Evolutionary conservation across 2,888 invertebrate species (phyloP).

Genomic region (Rhynchonema sp.): DNA sequence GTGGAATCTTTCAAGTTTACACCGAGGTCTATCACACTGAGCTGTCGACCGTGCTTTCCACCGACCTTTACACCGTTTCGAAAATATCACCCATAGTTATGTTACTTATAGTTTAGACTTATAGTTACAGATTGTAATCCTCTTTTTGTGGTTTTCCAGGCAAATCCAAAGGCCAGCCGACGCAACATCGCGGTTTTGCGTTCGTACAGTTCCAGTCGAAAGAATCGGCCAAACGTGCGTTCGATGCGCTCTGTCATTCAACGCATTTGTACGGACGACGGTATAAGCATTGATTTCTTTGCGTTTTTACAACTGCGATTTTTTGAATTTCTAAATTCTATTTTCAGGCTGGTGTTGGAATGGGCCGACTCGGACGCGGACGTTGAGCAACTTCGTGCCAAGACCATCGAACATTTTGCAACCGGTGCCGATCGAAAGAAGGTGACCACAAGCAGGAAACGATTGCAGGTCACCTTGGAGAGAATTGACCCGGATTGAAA

Average conservation of each 20-base stretch:
- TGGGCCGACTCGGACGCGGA: slow-evolving; percentile 62
- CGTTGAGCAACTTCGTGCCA: slow-evolving; percentile 49
- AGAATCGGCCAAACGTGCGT: slow-evolving; percentile 80
- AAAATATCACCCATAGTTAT: too few relatives aligned
- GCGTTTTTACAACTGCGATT: not conserved
- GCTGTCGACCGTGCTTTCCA: too few relatives aligned
- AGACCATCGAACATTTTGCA: slow-evolving; percentile 15
- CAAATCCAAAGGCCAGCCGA: too few relatives aligned
- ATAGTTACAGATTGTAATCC: slow-evolving; percentile 9
- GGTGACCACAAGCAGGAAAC: not conserved
- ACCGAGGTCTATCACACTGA: too few relatives aligned
- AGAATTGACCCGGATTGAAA: not conserved
- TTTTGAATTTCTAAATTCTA: not conserved
- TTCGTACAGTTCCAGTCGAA: slow-evolving; percentile 78
- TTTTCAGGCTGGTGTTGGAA: slow-evolving; percentile 60
- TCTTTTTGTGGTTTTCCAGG: slow-evolving; percentile 55
- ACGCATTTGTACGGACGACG: slow-evolving; percentile 93
- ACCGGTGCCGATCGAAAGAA: not conserved
- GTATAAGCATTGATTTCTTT: too few relatives aligned
- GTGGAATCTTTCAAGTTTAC: too few relatives aligned
- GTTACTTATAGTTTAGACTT: not conserved
- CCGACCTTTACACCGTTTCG: too few relatives aligned
- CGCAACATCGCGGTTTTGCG: slow-evolving; percentile 86
- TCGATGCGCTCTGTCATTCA: slow-evolving; percentile 73
- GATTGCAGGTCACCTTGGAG: not conserved